phyloP scores from a whole-genome alignment of 2,113 vertebrate species.

The human region GRCh38 chr12:129791001-129791500 shows the following conservation, averaged over 20 bases:
- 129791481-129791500: neutral
- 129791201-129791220: slow-evolving; percentile 54
- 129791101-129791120: slow-evolving; percentile 31
- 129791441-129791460: neutral
- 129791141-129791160: slow-evolving; percentile 72
- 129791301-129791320: neutral
- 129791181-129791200: neutral
- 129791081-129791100: neutral
- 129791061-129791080: neutral
- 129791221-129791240: slow-evolving; percentile 27
- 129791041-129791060: neutral
- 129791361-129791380: neutral
- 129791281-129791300: neutral
- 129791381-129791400: neutral
- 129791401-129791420: neutral
- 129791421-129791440: neutral
- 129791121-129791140: neutral
- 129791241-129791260: neutral
- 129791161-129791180: slow-evolving; percentile 12
- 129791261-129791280: neutral
- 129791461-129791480: neutral
- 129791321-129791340: neutral
- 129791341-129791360: neutral
- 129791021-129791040: neutral
- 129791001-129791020: accelerated